These are phyloP conservation scores for Hybognathus amarus DNA, from an alignment of 2,797 vertebrate genomes.

Conservation along the genomic window DNA sequence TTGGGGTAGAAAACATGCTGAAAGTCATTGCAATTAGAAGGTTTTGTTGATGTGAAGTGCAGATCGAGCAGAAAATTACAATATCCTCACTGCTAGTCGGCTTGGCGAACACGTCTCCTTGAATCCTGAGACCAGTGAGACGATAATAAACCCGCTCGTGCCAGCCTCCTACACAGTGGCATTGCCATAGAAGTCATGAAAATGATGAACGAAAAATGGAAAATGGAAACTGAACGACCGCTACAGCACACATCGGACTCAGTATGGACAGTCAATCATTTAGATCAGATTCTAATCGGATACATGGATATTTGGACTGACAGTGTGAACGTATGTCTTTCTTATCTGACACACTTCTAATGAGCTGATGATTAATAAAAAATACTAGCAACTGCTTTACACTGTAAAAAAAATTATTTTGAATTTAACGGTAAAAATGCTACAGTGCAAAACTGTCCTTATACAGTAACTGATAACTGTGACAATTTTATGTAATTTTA, in stretches of 20 bases:
- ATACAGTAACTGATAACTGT: too few species aligned
- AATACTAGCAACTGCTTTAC: too few species aligned
- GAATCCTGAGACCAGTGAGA: background rate
- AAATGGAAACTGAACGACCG: background rate
- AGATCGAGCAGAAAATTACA: background rate
- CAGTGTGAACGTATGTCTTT: background rate
- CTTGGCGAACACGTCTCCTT: background rate
- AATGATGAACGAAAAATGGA: too few species aligned
- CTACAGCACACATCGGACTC: background rate
- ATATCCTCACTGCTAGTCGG: background rate
- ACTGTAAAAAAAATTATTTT: too few species aligned
- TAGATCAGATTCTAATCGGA: background rate
- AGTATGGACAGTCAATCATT: background rate
- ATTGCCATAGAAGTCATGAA: background rate
- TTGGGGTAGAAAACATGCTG: background rate
- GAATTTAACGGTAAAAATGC: too few species aligned
- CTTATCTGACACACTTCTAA: background rate
- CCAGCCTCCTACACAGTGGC: background rate
- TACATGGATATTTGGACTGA: background rate
- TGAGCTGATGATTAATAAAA: background rate
- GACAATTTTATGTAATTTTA: too few species aligned
- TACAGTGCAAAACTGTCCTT: too few species aligned
- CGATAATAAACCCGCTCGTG: background rate
- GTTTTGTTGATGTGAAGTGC: background rate
- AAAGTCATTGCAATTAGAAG: background rate